These are phyloP conservation scores for Pseudochirops corinnae DNA, from an alignment of 2,797 vertebrate species.

Conservation along the genomic window DNA sequence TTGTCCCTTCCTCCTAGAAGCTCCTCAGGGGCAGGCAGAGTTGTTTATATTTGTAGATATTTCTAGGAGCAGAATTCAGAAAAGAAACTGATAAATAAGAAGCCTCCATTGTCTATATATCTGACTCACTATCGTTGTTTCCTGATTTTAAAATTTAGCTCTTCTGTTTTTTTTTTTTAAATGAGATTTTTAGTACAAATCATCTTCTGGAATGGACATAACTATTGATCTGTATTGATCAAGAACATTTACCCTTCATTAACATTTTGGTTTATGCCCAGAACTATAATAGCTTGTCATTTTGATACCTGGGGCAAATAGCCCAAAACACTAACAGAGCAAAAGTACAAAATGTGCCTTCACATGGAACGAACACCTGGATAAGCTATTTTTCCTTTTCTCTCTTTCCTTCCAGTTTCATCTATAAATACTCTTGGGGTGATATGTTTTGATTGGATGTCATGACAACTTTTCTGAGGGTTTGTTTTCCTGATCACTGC, in stretches of 20 bases:
- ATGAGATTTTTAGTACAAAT: background rate
- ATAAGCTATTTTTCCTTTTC: background rate
- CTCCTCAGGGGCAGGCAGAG: background rate
- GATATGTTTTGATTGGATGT: background rate
- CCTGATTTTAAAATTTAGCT: background rate
- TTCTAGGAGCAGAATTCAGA: background rate
- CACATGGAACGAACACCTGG: background rate
- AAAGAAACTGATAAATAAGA: background rate
- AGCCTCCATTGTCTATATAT: background rate
- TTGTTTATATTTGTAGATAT: background rate
- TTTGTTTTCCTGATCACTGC: background rate
- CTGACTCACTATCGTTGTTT: background rate
- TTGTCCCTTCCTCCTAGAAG: background rate
- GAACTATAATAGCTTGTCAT: background rate
- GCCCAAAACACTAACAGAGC: background rate
- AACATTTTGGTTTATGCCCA: background rate
- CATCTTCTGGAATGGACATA: background rate
- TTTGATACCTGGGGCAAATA: background rate
- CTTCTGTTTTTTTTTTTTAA: constrained; percentile 22
- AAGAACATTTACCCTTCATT: background rate
- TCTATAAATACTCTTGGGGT: background rate
- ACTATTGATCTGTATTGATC: background rate
- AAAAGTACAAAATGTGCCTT: background rate
- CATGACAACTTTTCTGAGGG: background rate
- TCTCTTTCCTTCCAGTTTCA: background rate